Evolutionary conservation across 2,888 invertebrate species (phyloP), one percentile per base, ranked within the genome.

Genomic region (Drosophila nigricruria): DNA sequence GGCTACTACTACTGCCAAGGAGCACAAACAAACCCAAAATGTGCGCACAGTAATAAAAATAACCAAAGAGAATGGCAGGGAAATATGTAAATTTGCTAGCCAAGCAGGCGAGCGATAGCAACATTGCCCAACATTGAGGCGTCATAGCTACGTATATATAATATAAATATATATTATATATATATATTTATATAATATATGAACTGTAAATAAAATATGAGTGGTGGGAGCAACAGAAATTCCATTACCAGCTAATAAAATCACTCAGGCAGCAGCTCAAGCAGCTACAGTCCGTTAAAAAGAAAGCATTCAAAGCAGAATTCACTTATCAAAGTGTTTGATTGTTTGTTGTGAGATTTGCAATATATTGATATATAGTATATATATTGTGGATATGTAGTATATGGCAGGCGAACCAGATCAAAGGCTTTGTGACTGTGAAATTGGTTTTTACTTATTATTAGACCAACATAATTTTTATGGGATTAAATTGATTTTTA

Each of bases 211-310:
- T 62, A 45, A 32, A 36, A 36, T 34, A 56, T 38, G 27, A 27
- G 32, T 34, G 53, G 38, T 8, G 34, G 16, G 25, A 43, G 47
- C n/a, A 38, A 45, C 32, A 67, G 50, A n/a, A 14, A 49, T 45
- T 23, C 34, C 61, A 77, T 73, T 82, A 64, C 60, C 73, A 85
- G 82, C 82, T 77, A 82, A 82, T 82, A 84, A 87, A 87, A 87
- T 75, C 70, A 66, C 60, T 49, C 84, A 72, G 72, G 64, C 79
- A 71, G 73, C 70, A 63, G 75, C 75, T 70, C 77, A 69, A 71
- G 68, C 76, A 63, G 45, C 58, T 38, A 23, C 63, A 40, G 38
- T 34, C 57, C 16, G 36, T 16, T 32, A 67, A 53, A 57, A n/a
- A 42, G 42, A 27, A 63, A 70, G 30, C 18, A 63, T 25, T 16